phyloP scores from a whole-genome alignment of 2,113 vertebrate genomes.

The Camelus dromedarius region DNA sequence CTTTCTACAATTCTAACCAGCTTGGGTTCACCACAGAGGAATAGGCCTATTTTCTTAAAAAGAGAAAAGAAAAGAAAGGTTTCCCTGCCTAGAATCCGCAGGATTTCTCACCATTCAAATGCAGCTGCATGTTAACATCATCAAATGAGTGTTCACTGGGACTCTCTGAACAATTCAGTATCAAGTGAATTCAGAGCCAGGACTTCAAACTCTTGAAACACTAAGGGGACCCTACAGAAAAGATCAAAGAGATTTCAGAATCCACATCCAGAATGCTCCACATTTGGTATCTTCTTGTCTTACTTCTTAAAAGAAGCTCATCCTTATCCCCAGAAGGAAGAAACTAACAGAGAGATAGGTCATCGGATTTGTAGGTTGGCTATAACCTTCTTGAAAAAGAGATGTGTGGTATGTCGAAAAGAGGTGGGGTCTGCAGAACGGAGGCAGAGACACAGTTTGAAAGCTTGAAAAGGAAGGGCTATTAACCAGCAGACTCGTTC shows the following conservation, averaged over 20 bases:
- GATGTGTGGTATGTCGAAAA: not conserved
- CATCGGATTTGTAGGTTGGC: not conserved
- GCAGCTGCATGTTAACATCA: not conserved
- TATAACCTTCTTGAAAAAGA: not conserved
- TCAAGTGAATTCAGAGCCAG: not conserved
- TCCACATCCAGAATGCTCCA: not conserved
- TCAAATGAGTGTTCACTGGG: not conserved
- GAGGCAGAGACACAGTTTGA: not conserved
- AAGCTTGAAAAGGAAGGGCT: not conserved
- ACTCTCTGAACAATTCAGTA: not conserved
- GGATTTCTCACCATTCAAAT: not conserved
- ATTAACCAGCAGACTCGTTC: not conserved
- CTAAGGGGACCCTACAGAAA: not conserved
- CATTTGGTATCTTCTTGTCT: not conserved
- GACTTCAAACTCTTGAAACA: not conserved
- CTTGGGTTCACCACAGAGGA: not conserved
- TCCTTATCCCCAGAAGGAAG: not conserved
- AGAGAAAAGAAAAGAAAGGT: not conserved
- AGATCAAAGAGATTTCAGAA: slow-evolving; percentile 10
- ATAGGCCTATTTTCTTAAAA: not conserved
- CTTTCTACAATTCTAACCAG: not conserved
- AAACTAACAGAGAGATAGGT: not conserved
- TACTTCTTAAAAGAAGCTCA: not conserved
- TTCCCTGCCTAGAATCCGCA: not conserved
- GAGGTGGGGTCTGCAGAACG: not conserved